These are phyloP conservation scores for Syngnathus acus DNA, from an alignment of 2,797 vertebrate species.

Conservation along the genomic window DNA sequence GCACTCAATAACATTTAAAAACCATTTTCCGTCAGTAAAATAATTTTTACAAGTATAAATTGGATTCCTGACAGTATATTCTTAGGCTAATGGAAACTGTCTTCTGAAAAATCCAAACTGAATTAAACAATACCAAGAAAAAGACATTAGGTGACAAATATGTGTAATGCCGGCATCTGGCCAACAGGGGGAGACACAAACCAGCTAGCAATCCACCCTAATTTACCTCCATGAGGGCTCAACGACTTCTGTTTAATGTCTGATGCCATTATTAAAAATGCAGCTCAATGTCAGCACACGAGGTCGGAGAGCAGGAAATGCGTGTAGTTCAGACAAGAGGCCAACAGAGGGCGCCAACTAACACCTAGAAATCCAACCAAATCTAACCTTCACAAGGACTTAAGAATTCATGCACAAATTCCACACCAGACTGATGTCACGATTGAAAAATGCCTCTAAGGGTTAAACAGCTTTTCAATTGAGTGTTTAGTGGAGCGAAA, in stretches of 20 bases:
- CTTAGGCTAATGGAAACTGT: no score
- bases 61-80: no score
- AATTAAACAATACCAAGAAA: not conserved
- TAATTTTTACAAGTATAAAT: no score
- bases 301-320: not conserved
- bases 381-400: constrained; percentile 45
- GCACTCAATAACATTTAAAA: no score
- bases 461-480: not conserved
- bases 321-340: not conserved
- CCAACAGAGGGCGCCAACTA: constrained; percentile 6
- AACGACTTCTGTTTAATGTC: no score
- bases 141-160: not conserved
- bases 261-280: no score
- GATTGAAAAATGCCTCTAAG: not conserved
- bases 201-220: no score
- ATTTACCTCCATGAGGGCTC: no score
- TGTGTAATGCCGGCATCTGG: not conserved
- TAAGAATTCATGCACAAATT: not conserved
- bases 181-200: not conserved
- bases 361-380: constrained; percentile 5
- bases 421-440: not conserved
- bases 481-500: not conserved
- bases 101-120: not conserved
- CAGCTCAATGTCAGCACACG: no score
- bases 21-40: no score